Base-by-base conservation (phyloP, 2,888 invertebrate species). In the Laspeyria flexula region DNA sequence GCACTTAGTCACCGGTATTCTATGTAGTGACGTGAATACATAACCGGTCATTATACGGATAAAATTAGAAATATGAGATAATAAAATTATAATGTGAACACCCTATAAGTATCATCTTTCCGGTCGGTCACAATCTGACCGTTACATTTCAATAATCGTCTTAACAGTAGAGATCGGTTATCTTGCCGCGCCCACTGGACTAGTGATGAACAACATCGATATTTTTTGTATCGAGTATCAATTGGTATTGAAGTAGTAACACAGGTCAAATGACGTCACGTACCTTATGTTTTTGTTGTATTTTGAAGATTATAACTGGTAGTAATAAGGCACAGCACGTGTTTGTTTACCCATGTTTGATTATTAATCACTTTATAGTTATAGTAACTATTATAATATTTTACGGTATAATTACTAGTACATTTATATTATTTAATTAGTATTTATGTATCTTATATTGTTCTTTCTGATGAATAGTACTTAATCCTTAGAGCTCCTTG, bases 121-220 rank as follows among this genome's bases (percentile, higher is more conserved):
- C 88, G 87, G 87, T 85, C 85, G 90, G 86, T 84, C 91, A 90
- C 90, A 92, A 88, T 91, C 86, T 91, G 92, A 90, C 92, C 92
- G 92, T 92, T 92, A 92, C 91, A 92, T 85, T 92, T 92, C 92
- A 92, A 92, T 92, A 92, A 92, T 92, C 92, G 88, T 90, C 91
- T 92, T 92, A 92, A 88, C 86, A 88, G 86, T 78, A 76, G 72
- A 85, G 91, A 90, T 90, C 79, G 83, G 77, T 85, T 92, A 91
- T 92, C 92, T 77, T 64, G 77, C 85, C 90, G 87, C 92, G 82
- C 92, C 92, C 81, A 86, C 83, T 61, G 41, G 40, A 50, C 64
- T 86, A 88, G 88, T 84, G 90, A 73, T 73, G 85, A 43, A 45
- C 49, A 25, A 5, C 51, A 49, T 64, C 57, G 70, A 69, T 69